Evolutionary conservation across 2,888 invertebrate species (phyloP), one percentile per base, ranked within the genome.

Genomic region (Rhamphomyia laevipes): DNA sequence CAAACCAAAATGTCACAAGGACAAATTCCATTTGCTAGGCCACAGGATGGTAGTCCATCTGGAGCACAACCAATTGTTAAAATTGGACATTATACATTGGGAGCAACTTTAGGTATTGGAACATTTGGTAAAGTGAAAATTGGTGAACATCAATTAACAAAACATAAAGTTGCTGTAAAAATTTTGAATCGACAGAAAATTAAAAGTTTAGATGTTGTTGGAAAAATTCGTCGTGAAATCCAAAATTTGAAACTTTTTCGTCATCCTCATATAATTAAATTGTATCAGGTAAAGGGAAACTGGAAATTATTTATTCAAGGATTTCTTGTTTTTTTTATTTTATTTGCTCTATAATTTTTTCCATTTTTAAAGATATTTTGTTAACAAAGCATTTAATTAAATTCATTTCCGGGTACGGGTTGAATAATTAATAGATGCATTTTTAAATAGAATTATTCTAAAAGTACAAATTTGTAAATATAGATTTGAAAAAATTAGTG

Each of bases 81-180:
- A 76, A 99, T 71, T 65, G 99, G 99, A 0, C 96, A 97, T 72
- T 99, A 99, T 71, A 86, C 92, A 47, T 74, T 99, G 45, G 96
- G 97, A 2, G 71, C 72, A 33, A 80, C 80, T 1, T 3, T 99
- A 41, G 99, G 99, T 35, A 92, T 95, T 35, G 99, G 99, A 27
- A 99, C 99, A 5, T 99, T 99, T 74, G 99, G 99, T 50, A 99
- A 99, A 78, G 99, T 99, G 3, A 99, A 99, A 77, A 94, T 96
- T 63, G 99, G 97, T 11, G 93, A 93, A 65, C 99, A 99, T 75
- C 92, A 95, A 63, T 73, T 95, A 53, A 99, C 99, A 3, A 91
- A 91, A 58, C 96, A 99, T 72, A 96, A 96, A 73, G 99, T 99
- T 41, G 99, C 99, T 43, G 91, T 99, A 1, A 99, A 99, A 72